Conservation (phyloP, 2,113 vertebrate species). For the Tragelaphus scriptus region DNA sequence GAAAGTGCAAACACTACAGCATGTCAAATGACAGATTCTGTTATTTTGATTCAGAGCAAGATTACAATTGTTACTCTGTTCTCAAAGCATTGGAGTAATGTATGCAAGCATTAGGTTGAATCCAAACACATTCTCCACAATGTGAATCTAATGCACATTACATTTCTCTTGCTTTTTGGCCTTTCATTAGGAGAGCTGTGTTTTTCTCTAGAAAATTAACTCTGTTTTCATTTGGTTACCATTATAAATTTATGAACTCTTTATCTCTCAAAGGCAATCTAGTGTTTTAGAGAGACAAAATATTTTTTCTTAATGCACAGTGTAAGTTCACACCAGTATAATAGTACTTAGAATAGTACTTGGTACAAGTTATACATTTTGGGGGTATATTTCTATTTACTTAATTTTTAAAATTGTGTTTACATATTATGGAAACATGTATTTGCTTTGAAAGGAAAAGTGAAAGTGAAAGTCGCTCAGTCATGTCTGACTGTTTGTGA, state of each 20-base stretch:
- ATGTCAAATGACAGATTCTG: constrained; percentile 58
- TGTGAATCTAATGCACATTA: constrained; percentile 11
- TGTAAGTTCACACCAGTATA: background rate
- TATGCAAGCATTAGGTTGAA: constrained; percentile 50
- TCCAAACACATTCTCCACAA: background rate
- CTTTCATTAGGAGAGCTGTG: constrained; percentile 35
- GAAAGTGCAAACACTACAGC: constrained; percentile 40
- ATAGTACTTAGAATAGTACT: background rate
- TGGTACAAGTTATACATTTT: background rate
- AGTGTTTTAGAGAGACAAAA: background rate
- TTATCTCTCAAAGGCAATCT: constrained; percentile 49
- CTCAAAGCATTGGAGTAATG: constrained; percentile 49
- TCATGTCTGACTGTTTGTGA: background rate
- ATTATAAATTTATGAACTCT: constrained; percentile 59
- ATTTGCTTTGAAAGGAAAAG: background rate
- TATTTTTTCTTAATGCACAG: background rate
- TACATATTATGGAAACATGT: background rate
- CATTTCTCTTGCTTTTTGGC: constrained; percentile 26
- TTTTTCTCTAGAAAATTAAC: constrained; percentile 50
- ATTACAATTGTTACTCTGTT: constrained; percentile 59
- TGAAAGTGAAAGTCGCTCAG: background rate
- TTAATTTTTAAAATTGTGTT: background rate
- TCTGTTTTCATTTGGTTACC: constrained; percentile 43
- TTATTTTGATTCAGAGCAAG: constrained; percentile 64
- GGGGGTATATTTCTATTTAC: constrained; percentile 15